Base-by-base conservation (phyloP, 2,888 invertebrate species). In the Cyclophora albipunctata region DNA sequence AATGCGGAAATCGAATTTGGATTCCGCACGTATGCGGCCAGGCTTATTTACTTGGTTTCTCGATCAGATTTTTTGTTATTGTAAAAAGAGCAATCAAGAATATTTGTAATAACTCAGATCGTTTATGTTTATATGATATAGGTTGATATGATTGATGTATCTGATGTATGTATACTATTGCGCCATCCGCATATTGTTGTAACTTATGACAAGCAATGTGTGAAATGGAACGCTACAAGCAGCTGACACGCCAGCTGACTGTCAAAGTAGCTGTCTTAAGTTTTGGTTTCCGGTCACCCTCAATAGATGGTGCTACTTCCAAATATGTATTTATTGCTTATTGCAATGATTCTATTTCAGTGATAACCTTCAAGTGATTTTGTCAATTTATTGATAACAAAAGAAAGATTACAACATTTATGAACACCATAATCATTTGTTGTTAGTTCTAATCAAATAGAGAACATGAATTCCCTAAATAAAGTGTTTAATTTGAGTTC, bases 331-430 rank as follows among this genome's bases (percentile, higher is more conserved):
- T 75, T 75, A 75, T 48, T 7, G n/a, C 47, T 75, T 75, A 75
- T 48, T 7, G n/a, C 47, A 48, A 44, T 34, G 37, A 56, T 53
- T 81, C 79, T 82, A 81, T 84, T 84, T 83, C 78, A 67, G 69
- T 73, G 84, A 82, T 88, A 88, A 88, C 87, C 87, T 88, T 87
- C 86, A 84, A 84, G 77, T 84, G 83, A 80, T 85, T 85, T 84
- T 84, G 83, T 84, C 77, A 82, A 78, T 69, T 75, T 71, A 73
- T 72, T 86, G 86, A 84, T 86, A 87, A 84, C 81, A 80, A 79
- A 66, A 61, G 71, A 67, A 20, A 66, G 51, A 63, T 62, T 66
- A 64, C 58, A 57, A 66, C 53, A 55, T 58, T 60, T 62, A 62
- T 63, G 66, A 68, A 66, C 62, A 70, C 60, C 4, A 46, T 44